A percentile compares a stretch with the other conserved stretches of the same genome.
Conservation (phyloP, 2,888 invertebrate species). For the Luffia ferchaultella region DNA sequence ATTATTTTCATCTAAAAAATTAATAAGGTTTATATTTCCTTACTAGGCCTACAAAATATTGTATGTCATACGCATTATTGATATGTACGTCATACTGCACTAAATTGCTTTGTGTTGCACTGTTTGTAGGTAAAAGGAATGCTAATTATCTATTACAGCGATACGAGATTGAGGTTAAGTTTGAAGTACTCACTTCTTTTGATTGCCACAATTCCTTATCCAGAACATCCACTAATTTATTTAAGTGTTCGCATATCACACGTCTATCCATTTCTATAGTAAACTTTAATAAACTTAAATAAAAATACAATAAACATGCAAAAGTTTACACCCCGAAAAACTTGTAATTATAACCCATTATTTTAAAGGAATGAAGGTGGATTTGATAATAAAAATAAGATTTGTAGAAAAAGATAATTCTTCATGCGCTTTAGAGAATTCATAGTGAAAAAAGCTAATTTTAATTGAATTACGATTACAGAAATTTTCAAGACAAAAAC, state of each 20-base stretch:
- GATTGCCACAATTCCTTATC: constrained; percentile 52
- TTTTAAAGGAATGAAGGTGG: not conserved
- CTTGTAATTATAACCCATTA: constrained; percentile 30
- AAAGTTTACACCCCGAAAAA: not conserved
- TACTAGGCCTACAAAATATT: no score
- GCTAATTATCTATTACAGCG: constrained; percentile 36
- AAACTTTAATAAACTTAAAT: not conserved
- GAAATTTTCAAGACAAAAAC: constrained; percentile 53
- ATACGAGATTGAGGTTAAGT: constrained; percentile 47
- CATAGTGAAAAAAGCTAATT: constrained; percentile 47
- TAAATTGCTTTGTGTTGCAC: constrained; percentile 26
- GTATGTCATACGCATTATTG: not conserved
- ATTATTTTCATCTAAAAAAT: no score
- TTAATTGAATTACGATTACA: constrained; percentile 45
- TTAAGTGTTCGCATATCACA: constrained; percentile 56
- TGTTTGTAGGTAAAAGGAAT: constrained; percentile 31
- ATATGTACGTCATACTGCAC: not conserved
- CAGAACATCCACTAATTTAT: constrained; percentile 43
- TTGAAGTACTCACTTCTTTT: constrained; percentile 40
- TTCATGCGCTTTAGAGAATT: constrained; percentile 28
- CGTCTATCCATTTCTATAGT: constrained; percentile 47
- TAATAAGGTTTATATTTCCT: no score
- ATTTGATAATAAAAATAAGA: not conserved
- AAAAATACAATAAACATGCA: not conserved
- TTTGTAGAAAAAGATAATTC: not conserved